Conservation (phyloP, 2,888 invertebrate species). For the Apocheima hispidaria region DNA sequence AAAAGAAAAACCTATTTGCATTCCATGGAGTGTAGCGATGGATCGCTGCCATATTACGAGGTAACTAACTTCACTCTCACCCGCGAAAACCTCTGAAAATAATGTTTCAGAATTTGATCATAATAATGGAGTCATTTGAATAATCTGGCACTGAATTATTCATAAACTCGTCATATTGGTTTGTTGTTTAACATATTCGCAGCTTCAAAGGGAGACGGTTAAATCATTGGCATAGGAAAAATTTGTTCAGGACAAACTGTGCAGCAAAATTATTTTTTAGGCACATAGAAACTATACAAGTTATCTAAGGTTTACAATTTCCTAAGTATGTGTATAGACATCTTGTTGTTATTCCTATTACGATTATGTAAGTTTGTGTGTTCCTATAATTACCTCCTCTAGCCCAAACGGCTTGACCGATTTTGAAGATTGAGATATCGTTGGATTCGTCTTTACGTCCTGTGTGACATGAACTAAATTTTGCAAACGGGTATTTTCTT, state of each 20-base stretch:
- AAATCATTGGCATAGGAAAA: slow-evolving; percentile 20
- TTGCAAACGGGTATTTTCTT: too few species aligned
- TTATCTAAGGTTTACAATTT: too few species aligned
- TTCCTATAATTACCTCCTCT: too few species aligned
- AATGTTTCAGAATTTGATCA: slow-evolving; percentile 33
- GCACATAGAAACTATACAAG: too few species aligned
- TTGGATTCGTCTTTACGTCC: too few species aligned
- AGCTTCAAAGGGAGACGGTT: slow-evolving; percentile 19
- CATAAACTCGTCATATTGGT: slow-evolving; percentile 36
- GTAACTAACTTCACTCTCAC: slow-evolving; percentile 23
- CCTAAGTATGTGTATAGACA: too few species aligned
- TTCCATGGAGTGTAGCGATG: not conserved
- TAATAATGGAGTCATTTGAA: slow-evolving; percentile 36
- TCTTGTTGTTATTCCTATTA: too few species aligned
- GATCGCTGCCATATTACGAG: not conserved
- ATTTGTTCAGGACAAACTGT: not conserved
- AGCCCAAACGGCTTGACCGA: too few species aligned
- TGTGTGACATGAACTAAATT: too few species aligned
- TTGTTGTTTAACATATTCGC: slow-evolving; percentile 33
- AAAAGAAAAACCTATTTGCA: not conserved
- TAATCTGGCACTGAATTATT: slow-evolving; percentile 39
- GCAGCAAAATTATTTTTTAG: not conserved
- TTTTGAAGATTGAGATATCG: too few species aligned
- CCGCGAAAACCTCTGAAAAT: slow-evolving; percentile 30
- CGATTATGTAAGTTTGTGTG: too few species aligned